phyloP scores from a whole-genome alignment of 2,113 vertebrate genomes.

The Lota lota region DNA sequence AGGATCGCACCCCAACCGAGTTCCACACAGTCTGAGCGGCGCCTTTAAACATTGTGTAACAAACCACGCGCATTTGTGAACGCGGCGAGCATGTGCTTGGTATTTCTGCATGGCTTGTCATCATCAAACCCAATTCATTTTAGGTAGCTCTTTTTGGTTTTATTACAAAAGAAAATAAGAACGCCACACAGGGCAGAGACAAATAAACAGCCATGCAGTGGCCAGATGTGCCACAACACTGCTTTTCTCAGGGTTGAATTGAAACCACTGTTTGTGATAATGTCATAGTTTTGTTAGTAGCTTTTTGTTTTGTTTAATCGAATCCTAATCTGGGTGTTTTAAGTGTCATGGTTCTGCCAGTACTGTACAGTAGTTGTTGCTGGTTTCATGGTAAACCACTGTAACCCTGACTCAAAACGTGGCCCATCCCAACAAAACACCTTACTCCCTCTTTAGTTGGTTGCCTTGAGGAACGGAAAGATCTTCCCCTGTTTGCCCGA shows the following conservation, averaged over 20 bases:
- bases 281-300: slow-evolving; percentile 27
- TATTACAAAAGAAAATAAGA: slow-evolving; percentile 3
- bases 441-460: slow-evolving; percentile 1
- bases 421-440: too few species aligned
- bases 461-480: slow-evolving; percentile 50
- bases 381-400: too few species aligned
- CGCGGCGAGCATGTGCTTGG: background rate
- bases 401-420: too few species aligned
- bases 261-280: slow-evolving; percentile 41
- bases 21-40: slow-evolving; percentile 35
- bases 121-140: too few species aligned
- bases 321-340: slow-evolving; percentile 26
- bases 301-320: slow-evolving; percentile 26
- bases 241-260: slow-evolving; percentile 72
- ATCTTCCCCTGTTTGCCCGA: slow-evolving; percentile 35
- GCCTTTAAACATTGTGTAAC: slow-evolving; percentile 38
- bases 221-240: slow-evolving; percentile 47
- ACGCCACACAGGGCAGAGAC: slow-evolving; percentile 1
- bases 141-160: background rate
- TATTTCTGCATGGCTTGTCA: background rate
- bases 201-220: slow-evolving; percentile 21
- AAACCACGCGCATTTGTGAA: background rate
- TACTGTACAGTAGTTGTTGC: background rate
- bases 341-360: slow-evolving; percentile 18
- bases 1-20: slow-evolving; percentile 37